phyloP scores from a whole-genome alignment of 2,113 vertebrate species.

The Dolichallabes microphthalmus region DNA sequence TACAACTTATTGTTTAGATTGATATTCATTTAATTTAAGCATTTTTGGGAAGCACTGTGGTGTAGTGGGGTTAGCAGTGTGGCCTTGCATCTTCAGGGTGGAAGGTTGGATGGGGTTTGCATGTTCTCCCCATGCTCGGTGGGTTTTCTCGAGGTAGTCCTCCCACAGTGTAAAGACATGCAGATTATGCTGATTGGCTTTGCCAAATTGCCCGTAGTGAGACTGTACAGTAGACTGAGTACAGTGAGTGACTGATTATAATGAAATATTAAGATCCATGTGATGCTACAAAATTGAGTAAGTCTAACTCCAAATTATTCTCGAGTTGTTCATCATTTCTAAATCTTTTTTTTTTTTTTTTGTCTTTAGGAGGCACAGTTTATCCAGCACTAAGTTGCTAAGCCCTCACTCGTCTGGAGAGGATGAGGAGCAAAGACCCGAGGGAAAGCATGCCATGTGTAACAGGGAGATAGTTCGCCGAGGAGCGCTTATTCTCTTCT shows the following conservation, averaged over 20 bases:
- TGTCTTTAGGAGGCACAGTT: constrained; percentile 81
- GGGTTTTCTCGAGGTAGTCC: too few relatives aligned
- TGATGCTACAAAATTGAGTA: not conserved
- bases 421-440: constrained; percentile 70
- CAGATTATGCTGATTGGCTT: too few relatives aligned
- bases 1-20: not conserved
- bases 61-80: too few relatives aligned
- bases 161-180: too few relatives aligned
- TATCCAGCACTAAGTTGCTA: constrained; percentile 88
- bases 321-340: not conserved
- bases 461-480: constrained; percentile 90
- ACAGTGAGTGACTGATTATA: too few relatives aligned
- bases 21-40: not conserved
- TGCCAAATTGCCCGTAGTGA: too few relatives aligned
- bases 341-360: not conserved
- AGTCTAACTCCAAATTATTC: not conserved
- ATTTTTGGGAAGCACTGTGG: not conserved
- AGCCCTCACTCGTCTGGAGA: constrained; percentile 81
- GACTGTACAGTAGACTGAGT: too few relatives aligned
- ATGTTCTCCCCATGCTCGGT: too few relatives aligned
- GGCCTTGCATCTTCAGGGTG: too few relatives aligned
- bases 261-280: not conserved
- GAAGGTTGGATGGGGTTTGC: too few relatives aligned
- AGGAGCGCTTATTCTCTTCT: constrained; percentile 94
- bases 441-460: constrained; percentile 80